Evolutionary conservation across 2,113 vertebrate genomes (phyloP), one percentile per base, ranked within the genome.

Genomic region (Bufo gargarizans): DNA sequence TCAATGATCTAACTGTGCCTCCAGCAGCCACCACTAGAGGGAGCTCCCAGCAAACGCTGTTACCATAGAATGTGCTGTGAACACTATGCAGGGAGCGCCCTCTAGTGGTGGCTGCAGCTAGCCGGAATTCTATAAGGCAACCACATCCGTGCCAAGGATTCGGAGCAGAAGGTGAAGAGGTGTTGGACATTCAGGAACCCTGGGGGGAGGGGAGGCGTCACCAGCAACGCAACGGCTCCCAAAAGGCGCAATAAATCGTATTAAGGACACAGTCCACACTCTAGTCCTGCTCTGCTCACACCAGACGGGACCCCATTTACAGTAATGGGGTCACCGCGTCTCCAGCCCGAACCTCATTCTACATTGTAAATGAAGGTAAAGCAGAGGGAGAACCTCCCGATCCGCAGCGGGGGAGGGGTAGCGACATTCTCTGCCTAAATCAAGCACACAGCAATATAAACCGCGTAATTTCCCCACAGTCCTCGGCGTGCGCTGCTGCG

Each of bases 391-490:
- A 8, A 19, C 1, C 47, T n/a, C 19, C 45, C 2, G 80, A 0
- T 5, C 63, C 20, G 63, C 17, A 6, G 16, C 9, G 79, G n/a
- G 3, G 5, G 4, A 4, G 55, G 33, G 33, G 17, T 6, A 4
- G 2, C 43, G 79, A 3, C 56, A 81, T 81, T 45, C 56, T 81
- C 45, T 4, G 19, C 65, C 17, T 53, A 69, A 71, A 20, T 17
- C 20, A 4, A 43, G 22, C 45, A 77, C 72, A 63, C 61, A 77
- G 55, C 22, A 77, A 63, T 63, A 17, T 50, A 19, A 6, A 47
- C 49, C 50, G 20, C 12, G 20, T 77, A 63, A 86, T 86, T 86
- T 77, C 84, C 84, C 84, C 74, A 61, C 76, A 22, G 84, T 20
- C 71, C 20, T 67, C 63, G 20, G 63, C 8, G n/a, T 0, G 63